phyloP scores from a whole-genome alignment of 2,113 vertebrate genomes.

The Ictidomys tridecemlineatus region DNA sequence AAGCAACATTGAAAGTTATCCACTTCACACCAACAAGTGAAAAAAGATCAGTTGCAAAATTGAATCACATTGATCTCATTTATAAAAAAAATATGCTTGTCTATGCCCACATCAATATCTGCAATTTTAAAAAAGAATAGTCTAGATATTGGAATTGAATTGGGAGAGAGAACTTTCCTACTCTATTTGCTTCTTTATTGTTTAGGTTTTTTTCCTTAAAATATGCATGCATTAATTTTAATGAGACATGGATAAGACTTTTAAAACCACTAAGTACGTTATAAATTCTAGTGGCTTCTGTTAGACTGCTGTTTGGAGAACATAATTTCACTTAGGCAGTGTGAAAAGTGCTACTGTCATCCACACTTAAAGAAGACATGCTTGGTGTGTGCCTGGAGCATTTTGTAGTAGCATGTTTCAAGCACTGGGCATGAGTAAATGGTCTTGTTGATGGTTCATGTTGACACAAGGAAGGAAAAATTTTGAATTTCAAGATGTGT shows the following conservation, averaged over 20 bases:
- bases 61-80: neutral
- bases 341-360: too few species aligned
- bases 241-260: neutral
- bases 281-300: neutral
- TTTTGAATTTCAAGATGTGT: conserved; percentile 15
- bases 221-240: neutral
- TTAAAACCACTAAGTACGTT: neutral
- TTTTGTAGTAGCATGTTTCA: neutral
- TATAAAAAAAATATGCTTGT: neutral
- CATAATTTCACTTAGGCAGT: too few species aligned
- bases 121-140: conserved; percentile 33
- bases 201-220: neutral
- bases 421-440: neutral
- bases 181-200: neutral
- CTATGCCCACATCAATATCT: neutral
- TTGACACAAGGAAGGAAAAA: neutral
- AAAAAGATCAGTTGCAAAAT: neutral
- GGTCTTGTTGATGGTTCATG: neutral
- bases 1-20: neutral
- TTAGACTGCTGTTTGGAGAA: neutral
- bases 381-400: neutral
- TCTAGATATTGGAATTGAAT: neutral
- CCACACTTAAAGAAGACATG: neutral
- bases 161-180: neutral
- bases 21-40: neutral